Evolutionary conservation across 2,888 invertebrate species (phyloP).

Genomic region (Oasisia sp.): DNA sequence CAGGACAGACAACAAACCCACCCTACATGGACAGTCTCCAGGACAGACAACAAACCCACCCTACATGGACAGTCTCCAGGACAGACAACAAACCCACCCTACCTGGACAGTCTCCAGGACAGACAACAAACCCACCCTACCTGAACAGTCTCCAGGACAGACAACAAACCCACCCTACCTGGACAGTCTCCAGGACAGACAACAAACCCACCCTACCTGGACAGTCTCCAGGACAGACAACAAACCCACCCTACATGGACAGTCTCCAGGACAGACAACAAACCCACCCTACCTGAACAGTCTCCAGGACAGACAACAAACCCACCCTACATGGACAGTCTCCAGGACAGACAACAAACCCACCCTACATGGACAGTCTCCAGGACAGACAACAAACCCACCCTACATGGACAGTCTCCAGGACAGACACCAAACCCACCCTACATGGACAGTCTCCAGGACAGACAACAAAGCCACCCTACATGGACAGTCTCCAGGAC

Average conservation of each 20-base stretch:
- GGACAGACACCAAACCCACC: too few species aligned
- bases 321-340: conserved; percentile 77
- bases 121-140: too few species aligned
- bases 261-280: conserved; percentile 91
- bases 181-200: conserved; percentile 89
- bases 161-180: conserved; percentile 70
- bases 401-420: conserved; percentile 83
- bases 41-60: too few species aligned
- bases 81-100: too few species aligned
- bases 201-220: conserved; percentile 70
- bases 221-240: conserved; percentile 92
- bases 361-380: conserved; percentile 81
- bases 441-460: conserved; percentile 84
- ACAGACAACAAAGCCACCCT: too few species aligned
- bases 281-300: conserved; percentile 75
- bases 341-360: too few species aligned
- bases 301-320: conserved; percentile 91
- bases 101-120: conserved; percentile 88
- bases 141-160: conserved; percentile 87
- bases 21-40: conserved; percentile 83
- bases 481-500: conserved; percentile 88
- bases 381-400: too few species aligned
- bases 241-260: conserved; percentile 73
- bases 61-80: conserved; percentile 84
- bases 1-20: too few species aligned